A percentile compares a stretch with the other conserved stretches of the same genome.
phyloP scores from a whole-genome alignment of 2,113 vertebrate genomes.

The Accipiter cooperii region DNA sequence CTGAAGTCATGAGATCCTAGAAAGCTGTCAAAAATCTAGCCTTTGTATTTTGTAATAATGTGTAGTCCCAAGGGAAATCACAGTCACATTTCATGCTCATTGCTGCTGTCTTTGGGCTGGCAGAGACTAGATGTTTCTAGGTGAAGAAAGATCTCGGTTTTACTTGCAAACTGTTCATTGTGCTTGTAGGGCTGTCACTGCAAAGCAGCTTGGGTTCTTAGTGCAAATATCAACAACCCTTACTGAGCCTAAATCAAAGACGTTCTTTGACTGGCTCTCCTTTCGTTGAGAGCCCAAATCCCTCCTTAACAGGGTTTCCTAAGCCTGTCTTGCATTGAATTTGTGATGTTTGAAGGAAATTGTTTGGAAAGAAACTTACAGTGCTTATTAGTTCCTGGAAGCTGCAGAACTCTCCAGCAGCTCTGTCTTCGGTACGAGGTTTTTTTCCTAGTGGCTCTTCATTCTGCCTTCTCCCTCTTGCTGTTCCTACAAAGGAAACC shows the following conservation, averaged over 20 bases:
- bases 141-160: not conserved
- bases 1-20: not conserved
- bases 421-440: not conserved
- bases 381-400: not conserved
- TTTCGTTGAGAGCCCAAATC: not conserved
- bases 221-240: not conserved
- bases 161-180: not conserved
- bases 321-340: not conserved
- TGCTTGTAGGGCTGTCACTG: not conserved
- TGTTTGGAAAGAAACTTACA: not conserved
- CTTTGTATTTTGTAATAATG: not conserved
- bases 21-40: not conserved
- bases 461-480: not conserved
- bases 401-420: not conserved
- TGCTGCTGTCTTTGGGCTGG: not conserved
- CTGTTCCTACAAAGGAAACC: not conserved
- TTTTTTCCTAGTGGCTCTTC: not conserved
- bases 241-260: not conserved
- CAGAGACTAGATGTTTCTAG: not conserved
- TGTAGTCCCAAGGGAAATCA: not conserved
- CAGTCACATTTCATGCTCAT: not conserved
- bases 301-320: not conserved
- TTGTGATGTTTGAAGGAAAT: not conserved
- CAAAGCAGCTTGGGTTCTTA: not conserved
- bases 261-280: not conserved